Percentiles rank a stretch among this genome's conserved stretches.
These are phyloP conservation scores for Drosophila diplacantha DNA, from an alignment of 2,888 invertebrate species.

Conservation along the genomic window DNA sequence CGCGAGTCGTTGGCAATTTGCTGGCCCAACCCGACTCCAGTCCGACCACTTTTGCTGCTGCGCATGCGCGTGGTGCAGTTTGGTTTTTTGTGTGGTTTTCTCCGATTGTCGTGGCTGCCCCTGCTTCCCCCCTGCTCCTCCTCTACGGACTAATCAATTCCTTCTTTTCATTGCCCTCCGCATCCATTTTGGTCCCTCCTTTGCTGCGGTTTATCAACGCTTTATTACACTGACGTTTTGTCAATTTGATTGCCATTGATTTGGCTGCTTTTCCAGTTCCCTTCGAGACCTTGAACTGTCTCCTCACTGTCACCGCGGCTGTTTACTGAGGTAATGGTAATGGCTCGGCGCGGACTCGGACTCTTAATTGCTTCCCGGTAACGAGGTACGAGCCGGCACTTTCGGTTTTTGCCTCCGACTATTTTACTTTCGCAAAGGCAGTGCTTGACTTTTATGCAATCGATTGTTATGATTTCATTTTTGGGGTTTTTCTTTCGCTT, in stretches of 20 bases:
- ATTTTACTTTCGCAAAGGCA: conserved; percentile 31
- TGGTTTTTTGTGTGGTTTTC: conserved; percentile 46
- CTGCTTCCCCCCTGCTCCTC: conserved; percentile 1
- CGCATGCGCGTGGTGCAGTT: conserved; percentile 46
- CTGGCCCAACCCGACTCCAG: conserved; percentile 44
- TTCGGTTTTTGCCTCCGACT: conserved; percentile 40
- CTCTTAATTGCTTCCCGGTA: conserved; percentile 54
- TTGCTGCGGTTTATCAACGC: conserved; percentile 73
- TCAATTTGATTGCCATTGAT: conserved; percentile 76
- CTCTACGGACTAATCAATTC: conserved; percentile 57
- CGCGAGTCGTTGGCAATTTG: conserved; percentile 69
- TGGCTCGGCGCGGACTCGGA: conserved; percentile 33
- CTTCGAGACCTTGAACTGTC: conserved; percentile 61
- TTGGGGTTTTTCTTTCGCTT: conserved; percentile 12
- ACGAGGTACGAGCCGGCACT: conserved; percentile 47
- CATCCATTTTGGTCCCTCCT: conserved; percentile 16
- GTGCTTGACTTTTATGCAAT: conserved; percentile 32
- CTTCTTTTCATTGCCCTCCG: conserved; percentile 47
- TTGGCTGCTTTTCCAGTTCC: conserved; percentile 49
- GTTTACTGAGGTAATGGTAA: conserved; percentile 53
- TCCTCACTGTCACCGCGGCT: conserved; percentile 30
- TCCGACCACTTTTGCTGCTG: conserved; percentile 60
- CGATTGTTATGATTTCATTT: conserved; percentile 32
- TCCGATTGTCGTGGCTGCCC: conserved; percentile 36
- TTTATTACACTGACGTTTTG: conserved; percentile 76